phyloP scores from a whole-genome alignment of 2,888 invertebrate genomes.

The Harpalus rufipes region DNA sequence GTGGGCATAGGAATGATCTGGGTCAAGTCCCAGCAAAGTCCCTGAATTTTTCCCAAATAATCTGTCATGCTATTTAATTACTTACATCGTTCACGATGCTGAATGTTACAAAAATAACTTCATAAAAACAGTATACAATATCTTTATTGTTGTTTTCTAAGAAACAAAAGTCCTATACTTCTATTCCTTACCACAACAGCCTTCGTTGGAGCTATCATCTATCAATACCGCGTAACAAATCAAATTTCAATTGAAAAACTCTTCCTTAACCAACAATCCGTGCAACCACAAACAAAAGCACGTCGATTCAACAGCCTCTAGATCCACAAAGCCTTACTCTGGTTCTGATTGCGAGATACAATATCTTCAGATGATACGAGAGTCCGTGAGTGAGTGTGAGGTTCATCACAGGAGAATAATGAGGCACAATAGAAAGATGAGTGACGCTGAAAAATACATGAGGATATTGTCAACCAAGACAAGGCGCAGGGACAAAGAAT shows the following conservation, averaged over 20 bases:
- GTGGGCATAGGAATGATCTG: too few relatives aligned
- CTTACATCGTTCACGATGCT: too few relatives aligned
- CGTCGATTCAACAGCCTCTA: conserved; percentile 44
- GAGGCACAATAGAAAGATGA: conserved; percentile 69
- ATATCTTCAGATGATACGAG: conserved; percentile 41
- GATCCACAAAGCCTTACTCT: conserved; percentile 30
- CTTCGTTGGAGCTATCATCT: conserved; percentile 32
- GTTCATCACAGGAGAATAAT: conserved; percentile 40
- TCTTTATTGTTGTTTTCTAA: background rate
- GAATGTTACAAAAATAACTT: too few relatives aligned
- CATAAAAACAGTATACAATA: too few relatives aligned
- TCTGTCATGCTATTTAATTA: too few relatives aligned
- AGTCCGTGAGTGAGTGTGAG: conserved; percentile 1
- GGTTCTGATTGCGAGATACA: conserved; percentile 52
- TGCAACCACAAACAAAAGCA: conserved; percentile 59
- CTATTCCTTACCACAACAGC: conserved; percentile 16
- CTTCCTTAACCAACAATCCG: conserved; percentile 52
- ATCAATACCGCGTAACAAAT: conserved; percentile 57
- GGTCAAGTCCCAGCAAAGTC: too few relatives aligned
- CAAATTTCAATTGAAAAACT: conserved; percentile 58
- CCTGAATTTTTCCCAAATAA: too few relatives aligned
- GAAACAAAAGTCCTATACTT: background rate
- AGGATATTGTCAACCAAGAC: conserved; percentile 74
- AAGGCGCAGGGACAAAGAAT: conserved; percentile 72
- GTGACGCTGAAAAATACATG: conserved; percentile 74